Evolutionary conservation across 2,888 invertebrate genomes (phyloP), one percentile per base, ranked within the genome.

Genomic region (Hydriomena furcata): DNA sequence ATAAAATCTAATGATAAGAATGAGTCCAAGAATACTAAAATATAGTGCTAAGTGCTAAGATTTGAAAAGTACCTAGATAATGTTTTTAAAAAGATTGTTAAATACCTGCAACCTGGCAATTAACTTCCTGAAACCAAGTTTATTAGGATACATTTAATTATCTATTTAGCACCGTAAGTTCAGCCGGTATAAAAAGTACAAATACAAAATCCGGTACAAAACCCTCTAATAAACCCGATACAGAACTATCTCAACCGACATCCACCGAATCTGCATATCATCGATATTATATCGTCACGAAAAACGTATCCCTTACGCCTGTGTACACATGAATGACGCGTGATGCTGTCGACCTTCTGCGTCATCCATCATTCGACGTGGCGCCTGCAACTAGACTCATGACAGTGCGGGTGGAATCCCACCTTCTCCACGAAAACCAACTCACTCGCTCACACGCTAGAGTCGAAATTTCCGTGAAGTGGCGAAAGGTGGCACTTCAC

Each of bases 291-390:
- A 89, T 83, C 89, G 87, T 89, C 89, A 87, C 84, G 90, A 88
- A 90, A 90, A 90, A 88, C 90, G 89, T 90, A 89, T 90, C 87
- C 90, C 88, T 88, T 89, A 89, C 90, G 90, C 80, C 86, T 89
- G 87, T 87, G 86, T 89, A 89, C 90, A 90, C 90, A 89, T 84
- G 90, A 90, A 89, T 89, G 90, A 88, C 89, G 87, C 84, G 90
- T 86, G 90, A 87, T 89, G 88, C 87, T 86, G 86, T 82, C 86
- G 87, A 85, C 89, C 88, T 88, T 84, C 85, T 82, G 85, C 88
- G 89, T 84, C 89, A 90, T 90, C 90, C 87, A 90, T 90, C 90
- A 90, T 90, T 88, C 87, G 83, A 73, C 80, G 82, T 85, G 90
- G 89, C 89, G 89, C 90, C 90, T 88, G 88, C 87, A 89, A 83